Evolutionary conservation across 1,140 invertebrate genomes (phyloP), one percentile per base, ranked within the genome.

Genomic region (Sitophilus oryzae): DNA sequence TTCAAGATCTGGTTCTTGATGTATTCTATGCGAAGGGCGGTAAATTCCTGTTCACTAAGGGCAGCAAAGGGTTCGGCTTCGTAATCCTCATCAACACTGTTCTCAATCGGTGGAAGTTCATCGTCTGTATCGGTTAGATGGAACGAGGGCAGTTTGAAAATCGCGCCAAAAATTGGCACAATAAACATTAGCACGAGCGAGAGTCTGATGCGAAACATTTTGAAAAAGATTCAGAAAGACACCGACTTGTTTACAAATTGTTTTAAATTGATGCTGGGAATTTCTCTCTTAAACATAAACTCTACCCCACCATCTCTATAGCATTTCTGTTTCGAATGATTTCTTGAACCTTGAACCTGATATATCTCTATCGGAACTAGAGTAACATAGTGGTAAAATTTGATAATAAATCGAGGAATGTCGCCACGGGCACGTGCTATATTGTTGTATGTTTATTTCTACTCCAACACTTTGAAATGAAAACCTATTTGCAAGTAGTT

Each of bases 1-100:
- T 82, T 83, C 43, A 91, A 67, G 14, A 91, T 90, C 70, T 89
- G 86, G 60, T 87, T 80, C 66, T 90, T 90, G 8, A 89, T 85
- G 55, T 85, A 85, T 66, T 89, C 86, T 34, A 89, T 80, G 45
- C 86, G 71, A 14, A 82, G 60, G n/a, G 75, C 76, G 0, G 77
- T 80, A 8, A 83, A 59, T 47, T 76, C 70, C 50, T 73, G 70
- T 58, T 76, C 74, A 19, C 64, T 73, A 2, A 75, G 68, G n/a
- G 62, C 61, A 50, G 57, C 63, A 21, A 22, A 25, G 21, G 45
- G 21, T 23, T 38, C 55, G 11, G 8, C 30, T 49, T 54, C 34
- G 15, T 56, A 23, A 16, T 58, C 30, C n/a, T 52, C 52, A 30
- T 60, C 53, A 14, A 66, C 50, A 48, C 51, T 62, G 34, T 61